These are phyloP conservation scores for Channa maculata DNA, from an alignment of 2,113 vertebrate genomes.

Conservation along the genomic window DNA sequence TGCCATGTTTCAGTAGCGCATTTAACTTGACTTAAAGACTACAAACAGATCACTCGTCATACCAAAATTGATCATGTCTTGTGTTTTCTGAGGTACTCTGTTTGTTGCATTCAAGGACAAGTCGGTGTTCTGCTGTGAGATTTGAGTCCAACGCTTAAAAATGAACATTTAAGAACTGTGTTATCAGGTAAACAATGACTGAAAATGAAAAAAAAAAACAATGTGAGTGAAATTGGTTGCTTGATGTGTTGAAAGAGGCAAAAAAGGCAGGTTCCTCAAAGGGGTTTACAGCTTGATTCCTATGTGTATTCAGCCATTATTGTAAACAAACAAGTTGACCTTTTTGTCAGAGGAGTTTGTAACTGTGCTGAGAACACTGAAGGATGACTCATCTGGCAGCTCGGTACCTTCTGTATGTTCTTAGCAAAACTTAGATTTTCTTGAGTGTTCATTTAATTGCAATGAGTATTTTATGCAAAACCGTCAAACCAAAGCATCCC, in stretches of 20 bases:
- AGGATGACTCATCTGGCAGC: constrained; percentile 14
- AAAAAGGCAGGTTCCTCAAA: not conserved
- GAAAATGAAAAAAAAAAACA: constrained; percentile 5
- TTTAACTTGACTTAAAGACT: not conserved
- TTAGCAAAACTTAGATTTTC: constrained; percentile 23
- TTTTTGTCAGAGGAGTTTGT: constrained; percentile 8
- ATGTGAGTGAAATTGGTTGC: constrained; percentile 18
- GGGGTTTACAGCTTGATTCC: constrained; percentile 3
- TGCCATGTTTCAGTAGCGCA: too few relatives aligned
- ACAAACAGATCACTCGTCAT: not conserved
- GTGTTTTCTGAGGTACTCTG: not conserved
- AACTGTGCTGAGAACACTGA: constrained; percentile 13
- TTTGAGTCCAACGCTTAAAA: constrained; percentile 14
- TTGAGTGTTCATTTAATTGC: constrained; percentile 19
- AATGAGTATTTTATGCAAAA: constrained; percentile 16
- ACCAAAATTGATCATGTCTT: not conserved
- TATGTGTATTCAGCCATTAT: constrained; percentile 19
- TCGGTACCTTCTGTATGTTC: not conserved
- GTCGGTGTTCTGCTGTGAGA: not conserved
- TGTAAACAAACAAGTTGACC: constrained; percentile 1
- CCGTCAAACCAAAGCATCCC: not conserved
- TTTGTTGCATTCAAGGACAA: not conserved
- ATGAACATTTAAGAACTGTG: not conserved
- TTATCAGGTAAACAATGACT: not conserved
- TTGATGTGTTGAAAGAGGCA: not conserved